Base-by-base conservation (phyloP, 2,888 invertebrate genomes). In the Thymelicus acteon region DNA sequence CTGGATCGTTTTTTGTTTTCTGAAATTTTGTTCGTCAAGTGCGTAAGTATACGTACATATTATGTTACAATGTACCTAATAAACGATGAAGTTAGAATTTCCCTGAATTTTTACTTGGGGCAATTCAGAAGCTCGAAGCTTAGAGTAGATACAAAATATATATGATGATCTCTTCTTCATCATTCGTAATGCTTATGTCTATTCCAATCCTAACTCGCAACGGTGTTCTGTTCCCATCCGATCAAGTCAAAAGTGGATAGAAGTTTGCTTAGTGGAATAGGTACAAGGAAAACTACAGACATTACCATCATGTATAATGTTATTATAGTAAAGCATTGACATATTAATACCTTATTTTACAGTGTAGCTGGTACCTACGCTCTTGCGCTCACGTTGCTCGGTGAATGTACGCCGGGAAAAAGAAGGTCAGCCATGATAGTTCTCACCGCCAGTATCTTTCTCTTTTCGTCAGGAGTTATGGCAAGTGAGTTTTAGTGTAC, bases 21-120 rank as follows among this genome's bases (percentile, higher is more conserved):
- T 96, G 57, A 93, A 97, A 76, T 95, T 96, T 73, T 77, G 95
- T 0, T 96, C 95, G 60, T 96, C 96, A 7, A 95, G 96, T 72
- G 88, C 94, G 93, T 93, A 73, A 89, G 92, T 88, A 66, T 19
- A n/a, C n/a, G n/a, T 19, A 19, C 19, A n/a, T n/a, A n/a, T 69
- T 24, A 13, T 15, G 19, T 40, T 8, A 40, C 40, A 40, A 40
- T 40, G 39, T 40, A n/a, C n/a, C n/a, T n/a, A 2, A 40, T 40
- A 7, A 0, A 31, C 10, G 3, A 40, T 7, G 40, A 40, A 40
- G 40, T 40, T 40, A 8, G 10, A 57, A 60, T 39, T 44, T 67
- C 15, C 54, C 39, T 8, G 8, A 4, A 40, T 72, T 63, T 13
- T 81, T 81, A n/a, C 12, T 24, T 47, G 52, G 4, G 31, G 7